These are phyloP conservation scores for Leucoraja ocellata DNA, from an alignment of 2,797 vertebrate genomes.

Conservation along the genomic window DNA sequence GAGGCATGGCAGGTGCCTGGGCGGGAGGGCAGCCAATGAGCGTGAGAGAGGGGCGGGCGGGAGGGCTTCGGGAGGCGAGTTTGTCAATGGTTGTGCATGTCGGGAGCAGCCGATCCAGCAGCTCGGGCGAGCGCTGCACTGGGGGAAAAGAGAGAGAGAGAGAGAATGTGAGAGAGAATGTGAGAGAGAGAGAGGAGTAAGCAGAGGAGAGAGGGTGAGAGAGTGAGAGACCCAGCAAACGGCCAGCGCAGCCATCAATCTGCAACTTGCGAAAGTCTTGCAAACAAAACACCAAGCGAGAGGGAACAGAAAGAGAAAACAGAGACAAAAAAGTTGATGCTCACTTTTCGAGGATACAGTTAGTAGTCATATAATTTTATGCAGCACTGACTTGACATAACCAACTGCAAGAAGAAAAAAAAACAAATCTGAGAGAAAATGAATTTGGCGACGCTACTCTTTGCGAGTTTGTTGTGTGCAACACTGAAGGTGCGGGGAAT, in stretches of 20 bases:
- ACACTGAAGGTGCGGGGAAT: slow-evolving; percentile 48
- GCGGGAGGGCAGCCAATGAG: neutral
- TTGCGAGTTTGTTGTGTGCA: slow-evolving; percentile 49
- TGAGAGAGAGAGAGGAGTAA: neutral
- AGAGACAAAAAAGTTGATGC: neutral
- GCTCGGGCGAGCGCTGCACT: slow-evolving; percentile 9
- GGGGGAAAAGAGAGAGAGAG: neutral
- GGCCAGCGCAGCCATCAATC: neutral
- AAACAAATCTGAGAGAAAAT: slow-evolving; percentile 42
- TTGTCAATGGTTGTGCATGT: slow-evolving; percentile 23
- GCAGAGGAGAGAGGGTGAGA: neutral
- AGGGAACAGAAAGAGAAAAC: neutral
- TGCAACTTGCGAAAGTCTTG: neutral
- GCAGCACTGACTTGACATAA: neutral
- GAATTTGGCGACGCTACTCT: slow-evolving; percentile 50
- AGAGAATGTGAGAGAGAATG: neutral
- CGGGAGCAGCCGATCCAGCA: slow-evolving; percentile 9
- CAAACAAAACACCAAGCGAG: neutral
- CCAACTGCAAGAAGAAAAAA: neutral
- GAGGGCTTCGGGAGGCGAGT: neutral
- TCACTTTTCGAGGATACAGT: slow-evolving; percentile 18
- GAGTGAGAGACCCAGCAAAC: neutral
- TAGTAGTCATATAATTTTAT: slow-evolving; percentile 20
- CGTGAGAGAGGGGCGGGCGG: neutral
- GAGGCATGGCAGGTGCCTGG: neutral